Evolutionary conservation across 2,113 vertebrate species (phyloP), one percentile per base, ranked within the genome.

Genomic region (Oryzias melastigma): DNA sequence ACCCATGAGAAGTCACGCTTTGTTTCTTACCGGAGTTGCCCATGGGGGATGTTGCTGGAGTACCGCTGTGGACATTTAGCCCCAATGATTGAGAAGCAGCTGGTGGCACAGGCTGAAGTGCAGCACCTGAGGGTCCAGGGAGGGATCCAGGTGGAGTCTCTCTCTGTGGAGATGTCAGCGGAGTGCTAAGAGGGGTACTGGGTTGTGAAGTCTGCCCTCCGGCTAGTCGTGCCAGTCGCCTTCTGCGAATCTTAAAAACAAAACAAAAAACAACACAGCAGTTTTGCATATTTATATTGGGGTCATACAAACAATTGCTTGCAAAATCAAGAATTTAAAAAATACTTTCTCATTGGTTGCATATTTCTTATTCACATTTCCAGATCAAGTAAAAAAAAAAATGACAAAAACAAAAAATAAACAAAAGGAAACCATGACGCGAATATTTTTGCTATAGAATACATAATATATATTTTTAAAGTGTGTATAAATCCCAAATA

Each of bases 1-100:
- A n/a, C 14, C 12, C 18, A 55, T 8, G 55, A 40, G 24, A 5
- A 7, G 42, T n/a, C 8, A 24, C 27, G 7, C 19, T 20, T 58
- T 1, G 42, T 43, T 43, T 58, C 91, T 88, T 89, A 98, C 97
- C 97, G 91, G 96, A 88, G 8, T 94, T 95, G 50, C 97, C 95
- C 75, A 98, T 95, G 1, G 97, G 97, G 64, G 97, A 99, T 85
- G 96, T 98, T 91, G 95, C 95, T 71, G 96, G 97, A 71, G 96
- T 98, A 87, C 95, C 93, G 89, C 87, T 95, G 73, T 98, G 95
- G 65, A 95, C 94, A 46, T 68, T 93, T 35, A 99, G 91, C 55
- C 95, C 95, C 63, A 98, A 90, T 53, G 90, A 94, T 66, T 98
- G 95, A 19, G 97, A 94, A 43, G 93, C 92, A 73, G 91, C 92